phyloP scores from a whole-genome alignment of 2,888 invertebrate genomes.

The Azorinus chamasolen region DNA sequence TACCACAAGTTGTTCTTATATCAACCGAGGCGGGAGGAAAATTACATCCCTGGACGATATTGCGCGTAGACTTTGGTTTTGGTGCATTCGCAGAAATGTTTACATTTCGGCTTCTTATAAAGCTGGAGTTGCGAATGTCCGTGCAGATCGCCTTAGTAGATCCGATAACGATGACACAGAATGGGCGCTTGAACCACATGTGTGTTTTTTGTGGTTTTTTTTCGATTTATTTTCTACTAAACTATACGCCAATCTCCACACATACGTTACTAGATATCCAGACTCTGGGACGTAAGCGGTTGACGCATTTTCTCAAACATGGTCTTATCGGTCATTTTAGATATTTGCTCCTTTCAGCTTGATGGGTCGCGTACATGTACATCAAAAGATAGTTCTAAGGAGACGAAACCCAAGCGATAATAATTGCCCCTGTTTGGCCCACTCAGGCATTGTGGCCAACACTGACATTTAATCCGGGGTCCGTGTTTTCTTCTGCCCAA shows the following conservation, averaged over 20 bases:
- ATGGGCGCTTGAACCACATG: slow-evolving; percentile 30
- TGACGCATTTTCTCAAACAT: slow-evolving; percentile 45
- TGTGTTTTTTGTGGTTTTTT: slow-evolving; percentile 6
- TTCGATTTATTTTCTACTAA: slow-evolving; percentile 55
- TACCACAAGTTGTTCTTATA: slow-evolving; percentile 29
- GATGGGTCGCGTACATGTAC: slow-evolving; percentile 1
- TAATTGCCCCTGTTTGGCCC: slow-evolving; percentile 44
- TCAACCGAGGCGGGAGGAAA: slow-evolving; percentile 30
- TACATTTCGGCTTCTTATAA: slow-evolving; percentile 40
- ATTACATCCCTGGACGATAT: background rate
- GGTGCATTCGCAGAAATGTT: slow-evolving; percentile 15
- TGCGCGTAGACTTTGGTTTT: slow-evolving; percentile 6
- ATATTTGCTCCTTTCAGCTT: slow-evolving; percentile 62
- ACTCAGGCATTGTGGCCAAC: slow-evolving; percentile 41
- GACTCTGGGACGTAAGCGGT: slow-evolving; percentile 43
- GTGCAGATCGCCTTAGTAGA: slow-evolving; percentile 41
- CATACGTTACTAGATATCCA: slow-evolving; percentile 38
- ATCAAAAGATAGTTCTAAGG: slow-evolving; percentile 28
- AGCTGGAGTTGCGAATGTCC: slow-evolving; percentile 29
- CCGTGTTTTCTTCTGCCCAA: slow-evolving; percentile 13
- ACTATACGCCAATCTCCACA: slow-evolving; percentile 35
- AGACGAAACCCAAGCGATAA: slow-evolving; percentile 20
- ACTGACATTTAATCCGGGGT: slow-evolving; percentile 17
- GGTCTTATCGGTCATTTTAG: slow-evolving; percentile 27
- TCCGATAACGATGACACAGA: slow-evolving; percentile 51